Evolutionary conservation across 35 echinoderm and acorn worm genomes (phyloP).

Genomic region (Ptychodera flava): DNA sequence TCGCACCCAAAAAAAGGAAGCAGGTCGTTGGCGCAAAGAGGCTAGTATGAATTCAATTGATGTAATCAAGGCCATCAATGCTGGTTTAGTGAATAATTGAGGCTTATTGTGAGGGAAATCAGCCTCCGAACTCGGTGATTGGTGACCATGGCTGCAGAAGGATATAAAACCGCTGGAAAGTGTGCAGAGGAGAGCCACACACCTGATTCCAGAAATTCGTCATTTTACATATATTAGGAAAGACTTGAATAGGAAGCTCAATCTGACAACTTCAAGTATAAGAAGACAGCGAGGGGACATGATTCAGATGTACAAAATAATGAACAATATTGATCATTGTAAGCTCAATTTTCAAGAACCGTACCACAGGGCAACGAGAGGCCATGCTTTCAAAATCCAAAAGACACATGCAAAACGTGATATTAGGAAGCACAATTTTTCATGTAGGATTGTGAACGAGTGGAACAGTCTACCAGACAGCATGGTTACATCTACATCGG

Average conservation of each 20-base stretch:
- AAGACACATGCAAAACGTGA: background rate
- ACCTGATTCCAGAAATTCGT: background rate
- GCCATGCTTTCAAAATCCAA: background rate
- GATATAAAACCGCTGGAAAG: background rate
- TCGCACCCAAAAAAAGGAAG: too few species aligned
- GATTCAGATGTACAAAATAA: background rate
- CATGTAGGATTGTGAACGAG: background rate
- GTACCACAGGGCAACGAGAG: background rate
- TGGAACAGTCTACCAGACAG: background rate
- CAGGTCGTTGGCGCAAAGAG: too few species aligned
- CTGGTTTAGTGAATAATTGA: too few species aligned
- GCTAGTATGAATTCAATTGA: too few species aligned
- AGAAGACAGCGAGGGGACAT: background rate
- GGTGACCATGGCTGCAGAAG: too few species aligned
- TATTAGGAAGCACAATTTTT: background rate
- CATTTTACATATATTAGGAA: background rate
- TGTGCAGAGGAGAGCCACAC: background rate
- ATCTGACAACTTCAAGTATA: background rate
- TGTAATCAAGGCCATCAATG: too few species aligned
- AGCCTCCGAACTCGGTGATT: too few species aligned
- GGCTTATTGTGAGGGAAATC: too few species aligned
- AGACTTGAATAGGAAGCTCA: background rate
- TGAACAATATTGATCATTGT: background rate
- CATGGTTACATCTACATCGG: background rate
- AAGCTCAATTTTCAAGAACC: background rate